These are phyloP conservation scores for Misgurnus anguillicaudatus DNA, from an alignment of 2,113 vertebrate species.

Conservation along the genomic window DNA sequence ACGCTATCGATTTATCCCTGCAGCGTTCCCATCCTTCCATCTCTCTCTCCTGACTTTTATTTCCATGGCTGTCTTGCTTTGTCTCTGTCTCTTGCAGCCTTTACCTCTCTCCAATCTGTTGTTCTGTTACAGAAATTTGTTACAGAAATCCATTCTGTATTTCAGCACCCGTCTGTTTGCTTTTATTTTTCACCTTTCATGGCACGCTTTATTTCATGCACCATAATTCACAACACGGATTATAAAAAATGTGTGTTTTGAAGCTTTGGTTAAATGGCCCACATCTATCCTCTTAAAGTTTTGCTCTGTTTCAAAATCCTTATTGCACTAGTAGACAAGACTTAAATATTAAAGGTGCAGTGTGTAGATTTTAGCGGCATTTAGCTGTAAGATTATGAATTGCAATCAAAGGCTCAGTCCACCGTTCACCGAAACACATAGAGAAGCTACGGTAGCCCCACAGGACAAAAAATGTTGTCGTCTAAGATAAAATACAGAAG, in stretches of 20 bases:
- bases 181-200: constrained; percentile 57
- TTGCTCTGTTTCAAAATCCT: background rate
- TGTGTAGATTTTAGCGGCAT: no score
- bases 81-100: background rate
- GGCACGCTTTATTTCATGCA: constrained; percentile 54
- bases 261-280: constrained; percentile 42
- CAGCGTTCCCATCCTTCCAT: constrained; percentile 27
- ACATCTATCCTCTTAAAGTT: constrained; percentile 41
- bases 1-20: constrained; percentile 69
- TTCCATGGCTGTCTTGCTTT: background rate
- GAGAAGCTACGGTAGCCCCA: no score
- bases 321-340: no score
- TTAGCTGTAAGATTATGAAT: no score
- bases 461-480: no score
- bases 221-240: constrained; percentile 58
- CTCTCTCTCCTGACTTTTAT: background rate
- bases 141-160: constrained; percentile 35
- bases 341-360: no score
- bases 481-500: no score
- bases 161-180: constrained; percentile 31
- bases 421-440: no score
- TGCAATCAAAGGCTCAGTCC: no score
- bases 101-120: background rate
- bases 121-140: constrained; percentile 13
- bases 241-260: constrained; percentile 37